Percentiles rank a stretch among this genome's conserved stretches.
Evolutionary conservation across 2,113 vertebrate genomes (phyloP).

Genomic region (Tetraodon nigroviridis): DNA sequence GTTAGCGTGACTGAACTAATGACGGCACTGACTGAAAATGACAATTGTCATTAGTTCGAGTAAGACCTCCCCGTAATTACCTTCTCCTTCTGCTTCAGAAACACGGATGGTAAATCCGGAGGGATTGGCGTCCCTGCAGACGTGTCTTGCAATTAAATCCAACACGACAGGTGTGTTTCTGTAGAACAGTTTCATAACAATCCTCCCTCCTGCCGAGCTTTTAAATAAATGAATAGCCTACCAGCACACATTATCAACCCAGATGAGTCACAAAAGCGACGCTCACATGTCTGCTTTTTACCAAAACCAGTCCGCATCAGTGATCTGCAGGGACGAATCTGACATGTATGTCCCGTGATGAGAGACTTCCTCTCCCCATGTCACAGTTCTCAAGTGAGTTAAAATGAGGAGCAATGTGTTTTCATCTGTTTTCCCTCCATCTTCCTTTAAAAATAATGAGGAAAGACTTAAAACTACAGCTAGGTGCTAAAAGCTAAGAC

Average conservation of each 20-base stretch:
- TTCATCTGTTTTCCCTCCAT: too few species aligned
- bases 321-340: neutral
- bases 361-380: too few species aligned
- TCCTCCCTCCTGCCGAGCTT: constrained; percentile 6
- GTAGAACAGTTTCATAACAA: constrained; percentile 1
- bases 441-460: too few species aligned
- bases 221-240: constrained; percentile 5
- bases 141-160: constrained; percentile 9
- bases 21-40: neutral
- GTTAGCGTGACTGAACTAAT: neutral
- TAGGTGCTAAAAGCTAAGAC: too few species aligned
- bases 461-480: too few species aligned
- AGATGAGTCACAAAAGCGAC: constrained; percentile 38
- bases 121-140: neutral
- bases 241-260: constrained; percentile 9
- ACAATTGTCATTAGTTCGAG: neutral
- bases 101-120: neutral
- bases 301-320: neutral
- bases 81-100: neutral
- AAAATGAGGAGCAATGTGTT: too few species aligned
- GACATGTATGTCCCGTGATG: too few species aligned
- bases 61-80: neutral
- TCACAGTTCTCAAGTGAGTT: too few species aligned
- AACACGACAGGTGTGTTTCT: constrained; percentile 16
- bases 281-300: neutral